Percentiles rank a stretch among this genome's conserved stretches.
These are phyloP conservation scores for Baronia brevicornis DNA, from an alignment of 2,888 invertebrate species.

Conservation along the genomic window DNA sequence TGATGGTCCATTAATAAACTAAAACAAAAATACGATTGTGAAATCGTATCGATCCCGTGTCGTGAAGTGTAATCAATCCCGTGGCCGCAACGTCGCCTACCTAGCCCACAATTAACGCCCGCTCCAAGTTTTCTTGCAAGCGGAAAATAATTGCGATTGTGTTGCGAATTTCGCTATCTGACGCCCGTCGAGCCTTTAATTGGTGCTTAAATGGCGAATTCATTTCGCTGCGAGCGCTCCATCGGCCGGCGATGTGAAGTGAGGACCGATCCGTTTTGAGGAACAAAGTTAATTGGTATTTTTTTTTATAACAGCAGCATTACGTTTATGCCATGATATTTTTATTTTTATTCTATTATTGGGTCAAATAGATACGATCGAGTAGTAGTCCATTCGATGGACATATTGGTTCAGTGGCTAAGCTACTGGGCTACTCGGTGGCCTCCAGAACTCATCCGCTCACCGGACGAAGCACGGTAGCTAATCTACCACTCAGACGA, in stretches of 20 bases:
- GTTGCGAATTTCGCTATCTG: constrained; percentile 55
- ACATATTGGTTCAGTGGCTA: no score
- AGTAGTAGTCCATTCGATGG: no score
- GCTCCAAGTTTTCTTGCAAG: constrained; percentile 56
- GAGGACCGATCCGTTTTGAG: constrained; percentile 5
- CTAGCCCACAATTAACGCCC: constrained; percentile 50
- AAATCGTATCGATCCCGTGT: constrained; percentile 5
- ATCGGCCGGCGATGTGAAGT: constrained; percentile 20
- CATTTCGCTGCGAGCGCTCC: constrained; percentile 31
- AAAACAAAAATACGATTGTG: background rate
- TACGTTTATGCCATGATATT: no score
- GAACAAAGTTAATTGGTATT: constrained; percentile 13
- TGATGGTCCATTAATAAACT: background rate
- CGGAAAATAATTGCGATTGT: constrained; percentile 64
- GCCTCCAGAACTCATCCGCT: no score
- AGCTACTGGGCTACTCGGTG: no score
- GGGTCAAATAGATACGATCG: no score
- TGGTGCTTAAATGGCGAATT: constrained; percentile 61
- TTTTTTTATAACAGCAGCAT: no score
- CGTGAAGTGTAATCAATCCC: constrained; percentile 6
- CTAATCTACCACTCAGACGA: no score
- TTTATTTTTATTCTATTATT: no score
- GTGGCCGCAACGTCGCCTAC: constrained; percentile 19
- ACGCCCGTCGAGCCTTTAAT: constrained; percentile 45
- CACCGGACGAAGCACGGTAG: no score